Conservation (phyloP, 2,113 vertebrate species). For the Bubalus kerabau region DNA sequence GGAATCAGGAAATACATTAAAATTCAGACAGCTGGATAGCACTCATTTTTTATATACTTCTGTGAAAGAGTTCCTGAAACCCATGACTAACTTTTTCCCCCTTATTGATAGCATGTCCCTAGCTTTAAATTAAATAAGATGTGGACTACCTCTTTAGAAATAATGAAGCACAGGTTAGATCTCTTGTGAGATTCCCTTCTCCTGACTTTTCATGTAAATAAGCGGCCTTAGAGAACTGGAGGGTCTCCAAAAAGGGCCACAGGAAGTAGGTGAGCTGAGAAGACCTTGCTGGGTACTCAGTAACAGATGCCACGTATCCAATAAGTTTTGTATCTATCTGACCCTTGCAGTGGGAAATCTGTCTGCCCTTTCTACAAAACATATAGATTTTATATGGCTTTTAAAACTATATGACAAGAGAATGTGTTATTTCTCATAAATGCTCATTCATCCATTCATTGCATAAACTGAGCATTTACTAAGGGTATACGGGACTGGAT, state of each 20-base stretch:
- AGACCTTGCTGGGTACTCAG: not conserved
- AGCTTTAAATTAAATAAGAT: not conserved
- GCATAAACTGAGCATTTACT: constrained; percentile 12
- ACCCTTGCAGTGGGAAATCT: not conserved
- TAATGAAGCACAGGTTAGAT: not conserved
- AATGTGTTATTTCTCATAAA: not conserved
- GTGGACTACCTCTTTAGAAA: not conserved
- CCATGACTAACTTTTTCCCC: not conserved
- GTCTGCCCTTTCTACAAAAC: not conserved
- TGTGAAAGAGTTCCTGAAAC: not conserved
- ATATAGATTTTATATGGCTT: not conserved
- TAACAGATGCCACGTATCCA: not conserved
- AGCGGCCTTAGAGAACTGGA: not conserved
- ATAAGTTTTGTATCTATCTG: not conserved
- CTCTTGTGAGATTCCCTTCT: not conserved
- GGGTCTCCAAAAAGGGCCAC: not conserved
- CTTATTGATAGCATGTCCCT: not conserved
- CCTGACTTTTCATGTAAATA: not conserved
- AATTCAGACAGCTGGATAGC: not conserved
- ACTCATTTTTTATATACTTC: not conserved
- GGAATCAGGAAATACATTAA: not conserved
- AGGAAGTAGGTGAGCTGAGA: not conserved
- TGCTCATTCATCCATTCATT: not conserved
- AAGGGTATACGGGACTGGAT: not conserved
- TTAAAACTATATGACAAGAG: not conserved